Percentiles rank a stretch among this genome's conserved stretches.
These are phyloP conservation scores for Galleria mellonella DNA, from an alignment of 1,140 invertebrate genomes.

Conservation along the genomic window DNA sequence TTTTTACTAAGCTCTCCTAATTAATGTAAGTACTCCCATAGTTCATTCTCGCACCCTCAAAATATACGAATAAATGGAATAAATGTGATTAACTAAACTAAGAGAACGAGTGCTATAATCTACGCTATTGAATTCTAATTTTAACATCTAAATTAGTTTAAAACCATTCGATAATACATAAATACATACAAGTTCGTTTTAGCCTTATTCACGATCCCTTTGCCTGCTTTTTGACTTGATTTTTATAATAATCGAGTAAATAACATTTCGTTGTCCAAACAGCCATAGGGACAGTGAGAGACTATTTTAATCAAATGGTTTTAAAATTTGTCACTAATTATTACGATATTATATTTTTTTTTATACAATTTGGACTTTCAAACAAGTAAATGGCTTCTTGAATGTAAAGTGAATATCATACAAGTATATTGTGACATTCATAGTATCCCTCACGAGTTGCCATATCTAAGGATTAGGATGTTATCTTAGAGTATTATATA, in stretches of 20 bases:
- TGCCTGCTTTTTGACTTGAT: background rate
- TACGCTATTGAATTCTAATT: background rate
- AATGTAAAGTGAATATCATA: no score
- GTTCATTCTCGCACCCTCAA: background rate
- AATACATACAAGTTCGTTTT: background rate
- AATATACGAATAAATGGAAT: background rate
- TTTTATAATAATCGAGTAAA: background rate
- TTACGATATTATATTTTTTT: constrained; percentile 1
- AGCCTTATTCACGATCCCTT: background rate
- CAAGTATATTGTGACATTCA: no score
- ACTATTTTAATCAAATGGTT: constrained; percentile 5
- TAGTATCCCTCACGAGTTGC: no score
- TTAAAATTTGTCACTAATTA: constrained; percentile 1
- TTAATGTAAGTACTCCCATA: background rate
- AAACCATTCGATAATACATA: background rate
- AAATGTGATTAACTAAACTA: constrained; percentile 2
- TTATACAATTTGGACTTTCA: no score
- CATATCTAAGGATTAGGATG: no score
- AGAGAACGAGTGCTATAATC: background rate
- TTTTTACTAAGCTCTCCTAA: background rate
- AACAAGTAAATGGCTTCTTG: no score
- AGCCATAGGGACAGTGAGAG: no score
- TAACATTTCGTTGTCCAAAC: background rate
- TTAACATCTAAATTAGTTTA: background rate
- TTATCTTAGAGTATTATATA: no score